Percentiles rank a stretch among this genome's conserved stretches.
phyloP scores from a whole-genome alignment of 2,113 vertebrate species.

The sheep (Ovis aries) region DNA sequence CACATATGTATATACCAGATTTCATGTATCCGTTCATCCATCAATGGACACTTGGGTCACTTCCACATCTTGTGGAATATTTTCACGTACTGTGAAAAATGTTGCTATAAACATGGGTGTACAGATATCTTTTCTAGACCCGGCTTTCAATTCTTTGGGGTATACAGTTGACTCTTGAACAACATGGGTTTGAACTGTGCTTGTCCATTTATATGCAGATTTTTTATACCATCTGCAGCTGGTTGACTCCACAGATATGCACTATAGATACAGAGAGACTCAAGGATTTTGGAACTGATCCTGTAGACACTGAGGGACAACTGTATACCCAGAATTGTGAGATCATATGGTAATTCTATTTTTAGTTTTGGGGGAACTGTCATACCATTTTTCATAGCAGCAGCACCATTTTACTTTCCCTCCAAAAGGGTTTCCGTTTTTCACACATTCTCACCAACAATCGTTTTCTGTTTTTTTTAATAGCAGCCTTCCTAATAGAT shows the following conservation, averaged over 20 bases:
- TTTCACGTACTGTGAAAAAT: background rate
- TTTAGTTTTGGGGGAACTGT: background rate
- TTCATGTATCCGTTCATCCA: background rate
- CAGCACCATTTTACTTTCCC: background rate
- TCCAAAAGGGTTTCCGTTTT: background rate
- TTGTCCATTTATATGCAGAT: background rate
- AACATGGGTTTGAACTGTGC: background rate
- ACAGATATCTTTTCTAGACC: background rate
- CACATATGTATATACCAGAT: background rate
- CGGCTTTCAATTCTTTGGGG: background rate
- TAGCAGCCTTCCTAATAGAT: background rate
- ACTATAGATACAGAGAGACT: background rate
- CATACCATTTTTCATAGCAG: background rate
- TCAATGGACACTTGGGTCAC: background rate
- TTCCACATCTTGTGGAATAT: background rate
- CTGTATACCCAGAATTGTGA: background rate
- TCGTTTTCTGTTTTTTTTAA: background rate
- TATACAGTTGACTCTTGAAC: background rate
- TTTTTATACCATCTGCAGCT: background rate
- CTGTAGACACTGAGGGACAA: background rate
- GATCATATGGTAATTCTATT: background rate
- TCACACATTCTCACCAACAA: background rate
- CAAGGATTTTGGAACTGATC: background rate
- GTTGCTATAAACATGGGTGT: background rate
- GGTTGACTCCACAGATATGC: background rate